These are phyloP conservation scores for Dinocampus coccinellae DNA, from an alignment of 2,888 invertebrate species.

Conservation along the genomic window DNA sequence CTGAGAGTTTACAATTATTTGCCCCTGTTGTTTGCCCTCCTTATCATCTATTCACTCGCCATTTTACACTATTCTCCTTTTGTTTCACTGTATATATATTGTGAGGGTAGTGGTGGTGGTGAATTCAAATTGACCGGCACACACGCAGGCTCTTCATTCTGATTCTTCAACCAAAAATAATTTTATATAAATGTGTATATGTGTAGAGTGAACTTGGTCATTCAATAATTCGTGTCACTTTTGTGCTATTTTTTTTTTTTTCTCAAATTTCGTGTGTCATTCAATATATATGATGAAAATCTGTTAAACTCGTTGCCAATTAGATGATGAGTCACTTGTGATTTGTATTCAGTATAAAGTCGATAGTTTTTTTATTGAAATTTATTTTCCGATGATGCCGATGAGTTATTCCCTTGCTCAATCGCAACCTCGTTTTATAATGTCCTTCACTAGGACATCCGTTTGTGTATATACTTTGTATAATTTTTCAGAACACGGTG, in stretches of 20 bases:
- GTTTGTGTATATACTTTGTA: conserved; percentile 2
- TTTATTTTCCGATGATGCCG: not conserved
- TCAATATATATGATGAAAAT: not conserved
- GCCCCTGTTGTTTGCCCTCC: conserved; percentile 36
- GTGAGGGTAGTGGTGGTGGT: not conserved
- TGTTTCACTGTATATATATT: too few species aligned
- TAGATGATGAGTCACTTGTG: not conserved
- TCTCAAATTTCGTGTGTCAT: not conserved
- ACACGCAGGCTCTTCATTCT: conserved; percentile 30
- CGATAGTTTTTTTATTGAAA: not conserved
- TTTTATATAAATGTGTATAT: not conserved
- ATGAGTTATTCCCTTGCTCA: not conserved
- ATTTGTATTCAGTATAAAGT: not conserved
- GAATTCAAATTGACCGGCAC: conserved; percentile 21
- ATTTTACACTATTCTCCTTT: conserved; percentile 27
- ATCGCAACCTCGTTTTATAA: not conserved
- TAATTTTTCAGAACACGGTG: too few species aligned
- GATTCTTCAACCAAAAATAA: not conserved
- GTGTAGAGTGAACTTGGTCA: not conserved
- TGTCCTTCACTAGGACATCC: not conserved
- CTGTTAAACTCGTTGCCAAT: not conserved
- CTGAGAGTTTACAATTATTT: conserved; percentile 30
- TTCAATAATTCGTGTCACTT: not conserved
- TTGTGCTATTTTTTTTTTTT: not conserved
- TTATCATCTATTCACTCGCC: conserved; percentile 33